Conservation (phyloP, 2,888 invertebrate genomes). For the Andrena flavipes region DNA sequence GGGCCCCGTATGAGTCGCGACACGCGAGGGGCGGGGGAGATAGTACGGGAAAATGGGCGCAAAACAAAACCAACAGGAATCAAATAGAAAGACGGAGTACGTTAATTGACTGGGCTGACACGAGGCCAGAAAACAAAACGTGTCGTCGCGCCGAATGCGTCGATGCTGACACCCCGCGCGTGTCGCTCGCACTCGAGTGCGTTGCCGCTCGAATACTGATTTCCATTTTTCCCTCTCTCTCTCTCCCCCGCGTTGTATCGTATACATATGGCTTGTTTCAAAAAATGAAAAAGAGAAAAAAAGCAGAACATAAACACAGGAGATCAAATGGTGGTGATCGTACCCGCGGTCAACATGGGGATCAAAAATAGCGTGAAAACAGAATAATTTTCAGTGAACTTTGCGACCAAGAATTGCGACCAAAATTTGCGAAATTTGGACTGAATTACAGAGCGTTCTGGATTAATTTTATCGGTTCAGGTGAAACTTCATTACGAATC, state of each 20-base stretch:
- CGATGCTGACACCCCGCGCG: slow-evolving; percentile 64
- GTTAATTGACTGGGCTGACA: slow-evolving; percentile 71
- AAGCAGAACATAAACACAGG: neutral
- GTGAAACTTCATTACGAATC: slow-evolving; percentile 22
- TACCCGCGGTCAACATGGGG: slow-evolving; percentile 17
- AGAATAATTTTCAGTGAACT: slow-evolving; percentile 15
- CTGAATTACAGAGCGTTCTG: neutral
- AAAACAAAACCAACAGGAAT: slow-evolving; percentile 57
- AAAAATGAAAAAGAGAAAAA: neutral
- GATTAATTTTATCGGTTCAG: slow-evolving; percentile 23
- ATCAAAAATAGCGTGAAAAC: slow-evolving; percentile 34
- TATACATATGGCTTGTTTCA: neutral
- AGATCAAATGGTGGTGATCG: slow-evolving; percentile 9
- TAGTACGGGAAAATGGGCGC: slow-evolving; percentile 19
- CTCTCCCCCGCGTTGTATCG: neutral
- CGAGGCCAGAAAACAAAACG: slow-evolving; percentile 69
- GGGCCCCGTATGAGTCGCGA: slow-evolving; percentile 27
- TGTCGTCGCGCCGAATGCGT: slow-evolving; percentile 64
- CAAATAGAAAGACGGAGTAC: slow-evolving; percentile 60
- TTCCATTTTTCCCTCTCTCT: slow-evolving; percentile 26
- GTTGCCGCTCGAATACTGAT: slow-evolving; percentile 45
- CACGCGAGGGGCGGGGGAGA: slow-evolving; percentile 11
- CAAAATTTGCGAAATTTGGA: neutral
- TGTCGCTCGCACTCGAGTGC: slow-evolving; percentile 62
- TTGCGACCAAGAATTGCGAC: neutral